Base-by-base conservation (phyloP, 2,888 invertebrate species). In the Catocala fraxini region DNA sequence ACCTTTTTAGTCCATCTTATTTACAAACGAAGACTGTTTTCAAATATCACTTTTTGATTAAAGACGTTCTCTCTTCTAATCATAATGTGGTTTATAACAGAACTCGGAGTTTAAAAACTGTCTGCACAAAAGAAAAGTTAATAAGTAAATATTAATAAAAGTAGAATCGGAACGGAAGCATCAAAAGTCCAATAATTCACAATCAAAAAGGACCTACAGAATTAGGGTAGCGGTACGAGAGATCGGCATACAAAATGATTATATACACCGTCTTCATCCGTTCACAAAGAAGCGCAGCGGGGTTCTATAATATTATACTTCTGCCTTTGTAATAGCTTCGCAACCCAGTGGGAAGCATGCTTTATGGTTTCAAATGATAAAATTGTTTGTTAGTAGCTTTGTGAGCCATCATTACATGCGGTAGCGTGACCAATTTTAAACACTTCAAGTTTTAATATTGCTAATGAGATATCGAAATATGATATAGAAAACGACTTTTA, bases 281-380 rank as follows among this genome's bases (percentile, higher is more conserved):
- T 68, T 85, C 86, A 93, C 94, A 93, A 93, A 92, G 91, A 89
- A 88, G 81, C 93, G 60, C 94, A 93, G 93, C 93, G 93, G 93
- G 94, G 91, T 85, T 84, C 91, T 89, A 86, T 86, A 87, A 92
- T 93, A 94, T 93, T 93, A 91, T 93, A 91, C 90, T 85, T 88
- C 83, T 88, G 89, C 92, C 93, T 93, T 94, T 93, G 93, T 93
- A 84, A 91, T 89, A 89, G 90, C 91, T 89, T 81, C 85, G 82
- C 81, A 80, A 80, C 93, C 68, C 93, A 90, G 93, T 93, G 89
- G 93, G 93, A 89, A 86, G 91, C 87, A 90, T 91, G 89, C 92
- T 93, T 93, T 93, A 93, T 89, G 93, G 93, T 90, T 93, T 90
- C 90, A 89, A 93, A 94, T 94, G 93, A 93, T 94, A 92, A 91